Percentiles rank a stretch among this genome's conserved stretches.
Conservation (phyloP, 64 coral and sea anemone genomes). For the Actinia equina region DNA sequence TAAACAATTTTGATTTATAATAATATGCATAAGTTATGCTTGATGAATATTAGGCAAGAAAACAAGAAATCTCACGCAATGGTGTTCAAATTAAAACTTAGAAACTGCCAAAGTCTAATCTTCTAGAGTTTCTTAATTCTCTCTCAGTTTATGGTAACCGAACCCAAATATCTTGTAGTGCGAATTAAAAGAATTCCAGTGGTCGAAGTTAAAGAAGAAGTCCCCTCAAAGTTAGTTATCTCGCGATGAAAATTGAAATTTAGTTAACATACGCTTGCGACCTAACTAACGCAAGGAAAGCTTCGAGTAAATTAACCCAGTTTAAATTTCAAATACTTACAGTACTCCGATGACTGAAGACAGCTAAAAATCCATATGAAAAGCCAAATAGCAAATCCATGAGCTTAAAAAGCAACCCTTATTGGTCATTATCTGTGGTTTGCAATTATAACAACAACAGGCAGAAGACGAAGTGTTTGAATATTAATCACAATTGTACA, state of each 20-base stretch:
- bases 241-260: not conserved
- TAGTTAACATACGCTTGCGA: not conserved
- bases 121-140: not conserved
- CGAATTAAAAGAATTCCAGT: conserved; percentile 9
- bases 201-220: not conserved
- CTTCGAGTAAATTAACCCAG: not conserved
- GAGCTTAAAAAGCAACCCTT: not conserved
- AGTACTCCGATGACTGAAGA: not conserved
- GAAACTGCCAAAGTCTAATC: not conserved
- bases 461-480: not conserved
- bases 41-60: not conserved
- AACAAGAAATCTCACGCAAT: not conserved
- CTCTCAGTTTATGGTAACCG: not conserved
- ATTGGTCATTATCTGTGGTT: not conserved
- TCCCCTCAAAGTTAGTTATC: not conserved
- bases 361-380: not conserved
- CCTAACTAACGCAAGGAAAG: not conserved
- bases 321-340: conserved; percentile 9
- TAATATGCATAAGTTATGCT: not conserved
- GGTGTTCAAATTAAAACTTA: not conserved
- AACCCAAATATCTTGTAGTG: not conserved
- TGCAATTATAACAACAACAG: not conserved
- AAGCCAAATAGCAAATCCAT: not conserved
- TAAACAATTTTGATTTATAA: conserved; percentile 1
- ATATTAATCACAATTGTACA: conserved; percentile 16